Base-by-base conservation (phyloP, 2,113 vertebrate species). In the Micronycteris hirsuta region DNA sequence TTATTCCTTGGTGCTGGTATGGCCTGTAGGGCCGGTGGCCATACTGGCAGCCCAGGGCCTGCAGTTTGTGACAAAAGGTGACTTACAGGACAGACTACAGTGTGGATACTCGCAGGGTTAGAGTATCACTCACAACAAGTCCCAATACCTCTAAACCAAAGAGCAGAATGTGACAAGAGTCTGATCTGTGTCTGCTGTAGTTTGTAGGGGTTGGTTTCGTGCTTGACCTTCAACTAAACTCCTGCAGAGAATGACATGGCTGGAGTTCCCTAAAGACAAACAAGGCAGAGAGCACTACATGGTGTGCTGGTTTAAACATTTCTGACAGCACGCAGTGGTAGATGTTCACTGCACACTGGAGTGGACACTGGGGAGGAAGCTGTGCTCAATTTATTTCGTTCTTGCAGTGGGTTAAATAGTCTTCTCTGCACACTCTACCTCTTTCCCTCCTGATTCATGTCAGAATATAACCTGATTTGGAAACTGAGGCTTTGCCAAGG, bases 301-400 rank as follows among this genome's bases (percentile, higher is more conserved):
- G 14, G 4, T 11, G 1, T 33, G 0, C n/a, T 61, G 36, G 7
- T 1, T 52, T 22, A 76, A 67, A 74, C 24, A 33, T 2, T 7
- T 15, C 41, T 71, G 3, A 8, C 5, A 43, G 11, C 19, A 43
- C 61, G 1, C n/a, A 41, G 2, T 71, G 65, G 8, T 43, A 71
- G n/a, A 81, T 7, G 4, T 45, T 83, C 52, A 24, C 19, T 68
- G n/a, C 2, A 56, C 14, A 76, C 5, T 9, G n/a, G 22, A 49
- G 22, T 26, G 20, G 36, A 52, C 41, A 12, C 3, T 47, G 24
- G 6, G n/a, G 86, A 83, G 7, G 43, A 77, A 86, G 68, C 2
- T 45, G 38, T 47, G 33, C 5, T 61, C 28, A 20, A 86, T 49
- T 81, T 33, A 86, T 38, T 7, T 80, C 41, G 19, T 7, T 65